Conservation (phyloP, 2,797 vertebrate genomes). For the Lacerta viridis region DNA sequence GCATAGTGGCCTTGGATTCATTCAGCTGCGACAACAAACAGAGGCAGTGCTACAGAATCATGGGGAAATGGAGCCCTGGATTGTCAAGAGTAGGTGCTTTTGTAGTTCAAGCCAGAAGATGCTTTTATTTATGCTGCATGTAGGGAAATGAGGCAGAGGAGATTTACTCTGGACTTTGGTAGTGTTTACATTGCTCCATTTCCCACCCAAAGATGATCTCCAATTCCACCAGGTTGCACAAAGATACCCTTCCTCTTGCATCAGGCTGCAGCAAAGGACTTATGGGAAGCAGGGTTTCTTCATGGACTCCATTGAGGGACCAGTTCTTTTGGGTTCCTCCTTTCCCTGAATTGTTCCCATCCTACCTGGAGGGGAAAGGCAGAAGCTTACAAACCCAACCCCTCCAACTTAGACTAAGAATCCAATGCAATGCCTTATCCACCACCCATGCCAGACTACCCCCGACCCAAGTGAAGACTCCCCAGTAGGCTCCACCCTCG, state of each 20-base stretch:
- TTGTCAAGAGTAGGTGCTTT: slow-evolving; percentile 9
- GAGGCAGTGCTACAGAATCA: not conserved
- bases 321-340: not conserved
- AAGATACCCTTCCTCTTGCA: not conserved
- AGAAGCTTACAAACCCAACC: no score
- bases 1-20: not conserved
- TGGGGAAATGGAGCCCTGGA: accelerated
- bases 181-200: not conserved
- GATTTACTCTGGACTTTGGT: not conserved
- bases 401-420: no score
- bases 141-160: not conserved
- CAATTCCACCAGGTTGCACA: not conserved
- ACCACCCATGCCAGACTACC: no score
- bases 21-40: not conserved
- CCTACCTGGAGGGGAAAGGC: not conserved
- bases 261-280: not conserved
- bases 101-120: not conserved
- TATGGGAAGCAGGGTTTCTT: not conserved
- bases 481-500: no score
- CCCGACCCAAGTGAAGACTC: no score
- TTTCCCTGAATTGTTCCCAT: not conserved
- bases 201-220: not conserved
- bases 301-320: not conserved
- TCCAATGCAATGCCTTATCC: no score
- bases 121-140: not conserved